phyloP scores from a whole-genome alignment of 2,797 vertebrate genomes.

The Carcharodon carcharias region DNA sequence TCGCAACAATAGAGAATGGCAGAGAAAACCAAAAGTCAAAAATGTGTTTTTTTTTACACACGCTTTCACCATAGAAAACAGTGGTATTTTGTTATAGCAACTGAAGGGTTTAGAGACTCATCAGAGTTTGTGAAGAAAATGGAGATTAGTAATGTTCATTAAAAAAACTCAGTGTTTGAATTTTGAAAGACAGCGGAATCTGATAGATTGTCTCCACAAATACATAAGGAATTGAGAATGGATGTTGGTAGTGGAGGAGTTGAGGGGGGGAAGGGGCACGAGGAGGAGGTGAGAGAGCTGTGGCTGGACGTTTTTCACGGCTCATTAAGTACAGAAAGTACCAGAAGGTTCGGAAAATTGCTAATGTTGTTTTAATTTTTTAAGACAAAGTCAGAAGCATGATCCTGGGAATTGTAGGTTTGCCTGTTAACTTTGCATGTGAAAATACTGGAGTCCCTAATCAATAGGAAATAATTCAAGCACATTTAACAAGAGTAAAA shows the following conservation, averaged over 20 bases:
- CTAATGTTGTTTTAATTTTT: neutral
- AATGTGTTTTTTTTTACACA: neutral
- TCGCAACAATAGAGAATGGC: neutral
- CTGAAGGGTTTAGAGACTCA: neutral
- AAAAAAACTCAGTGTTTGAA: neutral
- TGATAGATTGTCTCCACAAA: neutral
- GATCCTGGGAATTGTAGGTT: neutral
- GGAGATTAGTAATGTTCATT: neutral
- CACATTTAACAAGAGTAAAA: neutral
- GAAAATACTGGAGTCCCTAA: neutral
- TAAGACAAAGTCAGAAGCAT: neutral
- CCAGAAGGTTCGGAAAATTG: neutral
- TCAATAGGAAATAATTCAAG: slow-evolving; percentile 23
- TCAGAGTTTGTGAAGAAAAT: slow-evolving; percentile 8
- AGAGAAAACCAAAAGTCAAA: neutral
- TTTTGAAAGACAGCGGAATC: neutral
- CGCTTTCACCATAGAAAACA: neutral
- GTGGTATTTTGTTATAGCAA: neutral
- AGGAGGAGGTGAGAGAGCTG: too few relatives aligned
- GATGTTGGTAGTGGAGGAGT: neutral
- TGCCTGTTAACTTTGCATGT: neutral
- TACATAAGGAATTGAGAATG: neutral
- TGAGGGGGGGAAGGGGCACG: too few relatives aligned
- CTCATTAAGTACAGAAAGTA: neutral
- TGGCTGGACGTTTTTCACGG: neutral